These are phyloP conservation scores for Ammospiza maritima DNA, from an alignment of 2,797 vertebrate genomes.

Conservation along the genomic window DNA sequence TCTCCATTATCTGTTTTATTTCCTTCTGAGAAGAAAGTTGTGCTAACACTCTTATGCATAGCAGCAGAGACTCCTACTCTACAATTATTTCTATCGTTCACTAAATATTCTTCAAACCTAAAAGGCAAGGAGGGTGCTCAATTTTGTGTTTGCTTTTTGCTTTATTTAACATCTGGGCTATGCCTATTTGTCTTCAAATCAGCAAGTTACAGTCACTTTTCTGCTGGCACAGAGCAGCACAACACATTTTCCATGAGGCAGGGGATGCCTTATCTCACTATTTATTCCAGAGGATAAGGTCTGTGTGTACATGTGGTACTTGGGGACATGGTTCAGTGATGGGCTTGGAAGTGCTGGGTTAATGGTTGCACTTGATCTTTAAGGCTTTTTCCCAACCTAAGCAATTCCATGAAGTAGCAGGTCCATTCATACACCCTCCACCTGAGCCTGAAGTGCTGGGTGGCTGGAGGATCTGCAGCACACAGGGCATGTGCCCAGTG, in stretches of 20 bases:
- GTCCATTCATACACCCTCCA: neutral
- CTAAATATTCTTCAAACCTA: neutral
- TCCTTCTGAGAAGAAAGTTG: neutral
- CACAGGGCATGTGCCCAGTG: rapidly evolving
- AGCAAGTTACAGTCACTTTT: neutral
- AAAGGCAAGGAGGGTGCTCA: neutral
- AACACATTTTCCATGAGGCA: neutral
- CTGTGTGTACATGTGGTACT: neutral
- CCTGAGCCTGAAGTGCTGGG: neutral
- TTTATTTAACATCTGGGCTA: constrained; percentile 12
- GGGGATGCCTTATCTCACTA: neutral
- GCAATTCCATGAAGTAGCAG: neutral
- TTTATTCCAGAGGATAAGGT: neutral
- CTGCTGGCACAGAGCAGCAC: neutral
- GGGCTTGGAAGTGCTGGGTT: neutral
- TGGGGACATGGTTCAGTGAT: neutral
- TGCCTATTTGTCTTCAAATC: neutral
- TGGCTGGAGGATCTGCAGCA: neutral
- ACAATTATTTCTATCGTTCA: neutral
- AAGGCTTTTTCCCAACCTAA: neutral
- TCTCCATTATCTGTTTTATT: neutral
- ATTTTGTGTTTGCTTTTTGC: neutral
- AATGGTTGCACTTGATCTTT: neutral
- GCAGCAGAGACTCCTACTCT: constrained; percentile 7
- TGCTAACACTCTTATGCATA: neutral